Percentiles rank a stretch among this genome's conserved stretches.
Conservation (phyloP, 2,797 vertebrate genomes). For the Cuculus canorus region DNA sequence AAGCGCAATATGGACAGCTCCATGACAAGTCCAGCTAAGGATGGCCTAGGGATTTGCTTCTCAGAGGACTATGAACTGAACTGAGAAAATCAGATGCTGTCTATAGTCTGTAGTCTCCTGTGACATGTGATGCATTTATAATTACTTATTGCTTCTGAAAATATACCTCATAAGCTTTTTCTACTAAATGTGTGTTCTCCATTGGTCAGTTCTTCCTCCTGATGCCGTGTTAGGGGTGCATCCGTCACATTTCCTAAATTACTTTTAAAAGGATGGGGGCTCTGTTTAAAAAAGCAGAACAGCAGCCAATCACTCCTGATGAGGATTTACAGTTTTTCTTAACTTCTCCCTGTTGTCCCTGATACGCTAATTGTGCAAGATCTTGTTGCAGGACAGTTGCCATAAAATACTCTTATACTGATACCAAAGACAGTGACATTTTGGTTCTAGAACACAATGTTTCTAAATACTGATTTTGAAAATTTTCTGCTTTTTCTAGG, state of each 20-base stretch:
- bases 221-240: fast-evolving
- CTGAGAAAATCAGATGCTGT: neutral
- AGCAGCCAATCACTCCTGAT: neutral
- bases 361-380: fast-evolving
- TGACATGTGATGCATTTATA: neutral
- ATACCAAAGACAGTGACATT: neutral
- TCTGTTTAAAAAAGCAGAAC: neutral
- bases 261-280: neutral
- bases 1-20: neutral
- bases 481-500: neutral
- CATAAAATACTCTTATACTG: neutral
- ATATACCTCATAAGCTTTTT: neutral
- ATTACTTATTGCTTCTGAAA: neutral
- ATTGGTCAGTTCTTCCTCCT: neutral
- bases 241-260: neutral
- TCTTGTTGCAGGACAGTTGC: neutral
- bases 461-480: neutral
- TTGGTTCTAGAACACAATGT: neutral
- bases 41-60: neutral
- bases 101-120: neutral
- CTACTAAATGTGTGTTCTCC: neutral
- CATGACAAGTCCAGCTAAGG: neutral
- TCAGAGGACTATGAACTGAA: neutral
- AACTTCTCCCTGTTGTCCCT: neutral
- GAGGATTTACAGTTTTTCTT: neutral